phyloP scores from a whole-genome alignment of 2,888 invertebrate genomes.

The Microplitis deprimator region DNA sequence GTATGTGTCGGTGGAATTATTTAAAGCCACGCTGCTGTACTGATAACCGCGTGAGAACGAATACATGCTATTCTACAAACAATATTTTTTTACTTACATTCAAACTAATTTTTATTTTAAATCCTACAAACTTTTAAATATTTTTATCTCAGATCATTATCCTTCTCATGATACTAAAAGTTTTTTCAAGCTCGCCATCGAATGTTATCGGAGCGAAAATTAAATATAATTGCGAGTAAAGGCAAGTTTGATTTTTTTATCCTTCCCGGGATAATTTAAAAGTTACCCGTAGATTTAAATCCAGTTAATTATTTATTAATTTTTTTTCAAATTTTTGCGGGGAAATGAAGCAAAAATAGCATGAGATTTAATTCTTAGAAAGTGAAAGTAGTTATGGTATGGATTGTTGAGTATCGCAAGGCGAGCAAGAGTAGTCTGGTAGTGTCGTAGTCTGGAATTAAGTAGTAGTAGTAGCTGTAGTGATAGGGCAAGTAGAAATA shows the following conservation, averaged over 20 bases:
- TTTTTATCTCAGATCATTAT: not conserved
- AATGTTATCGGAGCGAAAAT: no score
- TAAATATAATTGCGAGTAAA: no score
- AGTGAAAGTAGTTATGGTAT: constrained; percentile 30
- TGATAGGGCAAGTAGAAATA: not conserved
- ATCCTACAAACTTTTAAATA: not conserved
- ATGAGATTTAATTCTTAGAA: constrained; percentile 17
- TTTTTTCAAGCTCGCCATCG: no score
- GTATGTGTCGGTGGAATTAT: constrained; percentile 9
- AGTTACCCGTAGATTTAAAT: not conserved
- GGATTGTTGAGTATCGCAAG: constrained; percentile 9
- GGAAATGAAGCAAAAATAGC: not conserved
- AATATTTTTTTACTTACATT: not conserved
- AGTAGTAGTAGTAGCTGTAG: constrained; percentile 16
- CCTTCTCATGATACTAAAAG: no score
- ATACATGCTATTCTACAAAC: not conserved
- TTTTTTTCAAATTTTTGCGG: not conserved
- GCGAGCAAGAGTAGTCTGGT: not conserved
- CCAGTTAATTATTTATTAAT: not conserved
- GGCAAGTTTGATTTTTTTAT: no score
- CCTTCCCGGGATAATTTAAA: no score
- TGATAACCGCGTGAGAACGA: constrained; percentile 15
- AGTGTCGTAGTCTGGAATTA: not conserved
- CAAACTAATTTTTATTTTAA: not conserved
- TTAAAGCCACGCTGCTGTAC: not conserved